Conservation (phyloP, 2,797 vertebrate species). For the Coreius guichenoti region DNA sequence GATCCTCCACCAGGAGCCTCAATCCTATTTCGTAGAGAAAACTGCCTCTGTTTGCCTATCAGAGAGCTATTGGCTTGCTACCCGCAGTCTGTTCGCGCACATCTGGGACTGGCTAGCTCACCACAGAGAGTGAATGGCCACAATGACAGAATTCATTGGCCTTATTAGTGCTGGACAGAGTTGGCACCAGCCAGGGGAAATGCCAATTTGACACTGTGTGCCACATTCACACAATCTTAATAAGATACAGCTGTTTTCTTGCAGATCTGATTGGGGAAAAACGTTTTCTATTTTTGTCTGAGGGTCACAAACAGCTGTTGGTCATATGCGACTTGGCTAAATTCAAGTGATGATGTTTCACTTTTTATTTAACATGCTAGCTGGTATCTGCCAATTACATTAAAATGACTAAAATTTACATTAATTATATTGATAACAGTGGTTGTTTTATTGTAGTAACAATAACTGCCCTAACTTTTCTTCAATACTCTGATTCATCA, state of each 20-base stretch:
- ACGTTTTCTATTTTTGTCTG: background rate
- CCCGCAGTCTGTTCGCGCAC: background rate
- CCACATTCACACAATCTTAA: constrained; percentile 32
- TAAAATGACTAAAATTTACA: background rate
- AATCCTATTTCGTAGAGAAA: constrained; percentile 24
- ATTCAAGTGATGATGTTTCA: background rate
- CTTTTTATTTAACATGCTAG: background rate
- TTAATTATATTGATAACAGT: background rate
- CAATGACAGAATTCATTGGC: constrained; percentile 1
- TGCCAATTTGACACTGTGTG: constrained; percentile 8
- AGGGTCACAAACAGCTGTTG: background rate
- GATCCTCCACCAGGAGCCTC: background rate
- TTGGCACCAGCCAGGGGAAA: background rate
- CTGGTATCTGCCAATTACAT: background rate
- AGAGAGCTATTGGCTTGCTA: background rate
- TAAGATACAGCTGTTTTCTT: constrained; percentile 26
- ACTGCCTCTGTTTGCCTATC: constrained; percentile 6
- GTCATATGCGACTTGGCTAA: background rate
- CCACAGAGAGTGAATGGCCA: background rate
- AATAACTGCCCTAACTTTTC: background rate
- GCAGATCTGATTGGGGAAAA: background rate
- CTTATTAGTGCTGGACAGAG: constrained; percentile 25
- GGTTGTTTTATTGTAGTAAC: background rate
- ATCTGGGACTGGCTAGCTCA: background rate
- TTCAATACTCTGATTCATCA: background rate